Evolutionary conservation across 2,113 vertebrate genomes (phyloP), one percentile per base, ranked within the genome.

Genomic region (Laterallus jamaicensis): DNA sequence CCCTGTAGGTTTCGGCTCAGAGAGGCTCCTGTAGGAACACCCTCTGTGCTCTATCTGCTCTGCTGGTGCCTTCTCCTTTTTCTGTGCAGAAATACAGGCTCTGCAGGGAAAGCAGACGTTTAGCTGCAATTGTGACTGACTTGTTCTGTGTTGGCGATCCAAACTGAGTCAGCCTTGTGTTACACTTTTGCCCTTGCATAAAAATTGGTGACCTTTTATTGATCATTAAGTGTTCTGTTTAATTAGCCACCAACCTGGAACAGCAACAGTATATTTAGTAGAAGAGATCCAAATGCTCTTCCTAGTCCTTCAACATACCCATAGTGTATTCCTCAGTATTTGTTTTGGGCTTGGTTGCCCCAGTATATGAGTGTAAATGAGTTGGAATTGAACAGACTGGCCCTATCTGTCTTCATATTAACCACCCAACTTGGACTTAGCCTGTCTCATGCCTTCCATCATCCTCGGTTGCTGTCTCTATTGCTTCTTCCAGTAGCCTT

Each of bases 121-220:
- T 39, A 39, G 37, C 64, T 71, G 63, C 69, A 35, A 37, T 55
- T 93, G 29, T 35, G 40, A 49, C 59, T 94, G 95, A 77, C 67
- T 88, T 94, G 84, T 76, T 52, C 4, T 0, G 26, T 31, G 79
- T 52, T 10, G 4, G 55, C 7, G 11, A 56, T 40, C 31, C 32
- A n/a, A 52, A 79, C 29, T 18, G 19, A 68, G 42, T 44, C 29
- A 58, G 29, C 28, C 50, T 90, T 52, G 28, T 2, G 10, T 80
- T 70, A 74, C 0, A 3, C 14, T 91, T 86, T 73, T 60, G 75
- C 68, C 69, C 35, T 81, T 0, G 0, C 3, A 2, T 82, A 26
- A 71, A 29, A 50, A 40, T 12, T 55, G 11, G 62, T 71, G 58
- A 73, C 40, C 2, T 59, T 54, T 14, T 58, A 49, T 67, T 67